phyloP scores from a whole-genome alignment of 2,797 vertebrate genomes.

The Sebastes diploproa region DNA sequence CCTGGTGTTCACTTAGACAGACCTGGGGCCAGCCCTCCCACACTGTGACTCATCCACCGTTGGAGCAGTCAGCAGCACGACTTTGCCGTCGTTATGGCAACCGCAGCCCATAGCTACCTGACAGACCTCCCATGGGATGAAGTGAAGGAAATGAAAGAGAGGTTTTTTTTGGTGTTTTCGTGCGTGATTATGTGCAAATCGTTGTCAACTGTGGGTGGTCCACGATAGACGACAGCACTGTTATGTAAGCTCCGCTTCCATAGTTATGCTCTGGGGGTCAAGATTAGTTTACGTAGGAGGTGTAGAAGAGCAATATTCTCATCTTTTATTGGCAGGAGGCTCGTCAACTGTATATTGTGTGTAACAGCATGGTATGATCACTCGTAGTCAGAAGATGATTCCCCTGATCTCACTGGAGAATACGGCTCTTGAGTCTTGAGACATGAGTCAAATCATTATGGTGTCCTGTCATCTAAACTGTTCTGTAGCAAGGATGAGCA shows the following conservation, averaged over 20 bases:
- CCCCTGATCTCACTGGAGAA: neutral
- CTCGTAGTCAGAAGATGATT: neutral
- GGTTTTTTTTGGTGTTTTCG: constrained; percentile 25
- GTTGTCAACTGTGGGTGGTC: constrained; percentile 56
- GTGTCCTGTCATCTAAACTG: neutral
- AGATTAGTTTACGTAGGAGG: constrained; percentile 35
- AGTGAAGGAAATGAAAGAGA: constrained; percentile 62
- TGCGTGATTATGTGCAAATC: constrained; percentile 48
- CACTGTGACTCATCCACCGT: constrained; percentile 75
- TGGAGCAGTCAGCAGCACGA: constrained; percentile 62
- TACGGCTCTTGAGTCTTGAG: neutral
- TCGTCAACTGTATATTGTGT: constrained; percentile 4
- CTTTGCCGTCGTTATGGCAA: constrained; percentile 70
- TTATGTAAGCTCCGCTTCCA: constrained; percentile 55
- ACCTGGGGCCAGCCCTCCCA: constrained; percentile 67
- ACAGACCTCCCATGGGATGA: constrained; percentile 70
- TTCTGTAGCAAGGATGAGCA: neutral
- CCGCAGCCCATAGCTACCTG: constrained; percentile 69
- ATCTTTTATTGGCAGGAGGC: constrained; percentile 19
- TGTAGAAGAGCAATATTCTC: constrained; percentile 12
- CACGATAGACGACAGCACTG: constrained; percentile 35
- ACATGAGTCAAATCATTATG: neutral
- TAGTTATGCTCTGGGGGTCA: constrained; percentile 38
- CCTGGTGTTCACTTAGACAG: constrained; percentile 50
- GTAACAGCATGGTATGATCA: neutral